Conservation (phyloP, 2,888 invertebrate genomes). For the Ophioninae sp. region DNA sequence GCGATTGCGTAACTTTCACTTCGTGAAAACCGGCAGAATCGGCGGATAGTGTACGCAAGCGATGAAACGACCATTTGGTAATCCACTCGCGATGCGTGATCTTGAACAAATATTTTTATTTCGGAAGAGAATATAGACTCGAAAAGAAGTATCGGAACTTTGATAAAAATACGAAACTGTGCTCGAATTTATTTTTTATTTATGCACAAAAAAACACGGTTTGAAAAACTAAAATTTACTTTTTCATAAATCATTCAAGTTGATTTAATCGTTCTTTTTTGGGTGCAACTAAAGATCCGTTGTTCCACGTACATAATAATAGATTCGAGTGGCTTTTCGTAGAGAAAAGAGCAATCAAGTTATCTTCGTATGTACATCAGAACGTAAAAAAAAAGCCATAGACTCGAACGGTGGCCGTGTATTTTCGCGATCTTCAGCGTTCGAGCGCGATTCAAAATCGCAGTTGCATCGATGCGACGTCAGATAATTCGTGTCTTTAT, state of each 20-base stretch:
- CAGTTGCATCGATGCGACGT: slow-evolving; percentile 48
- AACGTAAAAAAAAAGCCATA: neutral
- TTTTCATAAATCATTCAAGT: no score
- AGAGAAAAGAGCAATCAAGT: no score
- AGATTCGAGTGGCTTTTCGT: no score
- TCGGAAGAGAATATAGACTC: neutral
- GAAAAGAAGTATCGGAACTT: neutral
- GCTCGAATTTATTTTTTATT: no score
- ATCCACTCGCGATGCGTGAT: neutral
- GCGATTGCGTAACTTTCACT: neutral
- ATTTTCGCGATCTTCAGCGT: slow-evolving; percentile 17
- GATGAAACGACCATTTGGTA: neutral
- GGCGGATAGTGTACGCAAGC: neutral
- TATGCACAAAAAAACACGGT: no score
- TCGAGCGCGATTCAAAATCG: slow-evolving; percentile 31
- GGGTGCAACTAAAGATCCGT: neutral
- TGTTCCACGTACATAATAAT: neutral
- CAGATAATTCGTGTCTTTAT: slow-evolving; percentile 55
- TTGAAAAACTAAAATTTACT: no score
- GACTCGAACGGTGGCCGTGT: neutral
- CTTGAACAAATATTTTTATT: neutral
- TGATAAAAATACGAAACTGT: neutral
- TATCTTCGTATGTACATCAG: neutral
- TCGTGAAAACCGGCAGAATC: neutral
- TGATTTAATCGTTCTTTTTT: neutral